Evolutionary conservation across 2,797 vertebrate species (phyloP).

Genomic region (Sebastes oblongus): DNA sequence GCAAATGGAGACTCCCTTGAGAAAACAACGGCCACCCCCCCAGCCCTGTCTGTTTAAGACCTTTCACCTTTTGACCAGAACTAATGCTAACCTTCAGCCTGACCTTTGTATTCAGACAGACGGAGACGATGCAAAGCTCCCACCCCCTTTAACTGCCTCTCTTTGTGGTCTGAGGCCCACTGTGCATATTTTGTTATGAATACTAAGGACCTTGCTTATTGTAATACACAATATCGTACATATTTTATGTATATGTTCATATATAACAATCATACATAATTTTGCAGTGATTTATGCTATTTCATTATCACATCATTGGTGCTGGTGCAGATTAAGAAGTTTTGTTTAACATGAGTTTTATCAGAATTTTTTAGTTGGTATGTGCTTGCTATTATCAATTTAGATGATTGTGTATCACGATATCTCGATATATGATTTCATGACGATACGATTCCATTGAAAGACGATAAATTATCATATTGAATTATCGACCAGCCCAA

Average conservation of each 20-base stretch:
- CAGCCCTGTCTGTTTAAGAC: constrained; percentile 46
- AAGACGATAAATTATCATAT: too few species aligned
- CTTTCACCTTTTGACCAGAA: constrained; percentile 65
- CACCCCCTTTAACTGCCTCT: background rate
- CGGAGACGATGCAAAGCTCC: constrained; percentile 24
- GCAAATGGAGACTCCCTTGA: constrained; percentile 53
- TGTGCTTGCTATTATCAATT: too few species aligned
- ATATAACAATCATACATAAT: background rate
- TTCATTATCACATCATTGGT: background rate
- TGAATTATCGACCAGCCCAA: too few species aligned
- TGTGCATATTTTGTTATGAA: constrained; percentile 25
- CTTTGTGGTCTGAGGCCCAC: constrained; percentile 21
- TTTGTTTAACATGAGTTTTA: too few species aligned
- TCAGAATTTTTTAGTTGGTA: too few species aligned
- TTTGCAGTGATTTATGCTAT: background rate
- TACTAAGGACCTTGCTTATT: background rate
- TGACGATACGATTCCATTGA: too few species aligned
- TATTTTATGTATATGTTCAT: too few species aligned
- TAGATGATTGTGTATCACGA: too few species aligned
- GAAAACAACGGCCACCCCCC: constrained; percentile 35
- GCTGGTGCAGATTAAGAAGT: too few species aligned
- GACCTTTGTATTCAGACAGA: constrained; percentile 60
- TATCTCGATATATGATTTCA: too few species aligned
- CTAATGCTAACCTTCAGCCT: constrained; percentile 56
- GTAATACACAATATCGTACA: background rate